phyloP scores from a whole-genome alignment of 2,797 vertebrate species.

The Mus minutoides region DNA sequence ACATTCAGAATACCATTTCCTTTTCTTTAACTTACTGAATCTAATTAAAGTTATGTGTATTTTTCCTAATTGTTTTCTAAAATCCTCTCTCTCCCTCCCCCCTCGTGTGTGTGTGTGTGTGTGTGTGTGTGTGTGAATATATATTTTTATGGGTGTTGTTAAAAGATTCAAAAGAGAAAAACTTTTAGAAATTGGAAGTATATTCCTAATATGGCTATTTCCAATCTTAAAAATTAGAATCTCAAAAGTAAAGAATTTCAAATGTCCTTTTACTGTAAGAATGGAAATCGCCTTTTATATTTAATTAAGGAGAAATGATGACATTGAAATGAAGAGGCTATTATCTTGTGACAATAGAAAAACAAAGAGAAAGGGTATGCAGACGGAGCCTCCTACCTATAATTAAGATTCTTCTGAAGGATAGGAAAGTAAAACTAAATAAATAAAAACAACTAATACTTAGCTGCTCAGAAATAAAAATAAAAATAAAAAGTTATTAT shows the following conservation, averaged over 20 bases:
- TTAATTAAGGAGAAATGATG: neutral
- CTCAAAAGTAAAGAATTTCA: neutral
- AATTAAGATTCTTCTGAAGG: neutral
- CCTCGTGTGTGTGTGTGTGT: neutral
- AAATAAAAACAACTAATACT: neutral
- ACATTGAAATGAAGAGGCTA: neutral
- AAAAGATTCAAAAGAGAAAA: neutral
- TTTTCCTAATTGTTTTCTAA: conserved; percentile 13
- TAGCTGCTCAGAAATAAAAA: neutral
- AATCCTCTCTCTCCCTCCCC: neutral
- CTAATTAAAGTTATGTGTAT: neutral
- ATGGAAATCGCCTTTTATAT: neutral
- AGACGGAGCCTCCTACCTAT: neutral
- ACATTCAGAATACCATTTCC: neutral
- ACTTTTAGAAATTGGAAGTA: neutral
- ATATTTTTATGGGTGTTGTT: neutral
- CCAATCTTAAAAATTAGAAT: neutral
- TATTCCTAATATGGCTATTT: neutral
- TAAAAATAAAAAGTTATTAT: neutral
- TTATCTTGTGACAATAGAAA: neutral
- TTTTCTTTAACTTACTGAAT: neutral
- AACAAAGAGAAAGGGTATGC: neutral
- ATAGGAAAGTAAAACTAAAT: neutral
- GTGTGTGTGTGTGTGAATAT: neutral
- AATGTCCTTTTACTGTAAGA: neutral